These are phyloP conservation scores for Oedothorax gibbosus DNA, from an alignment of 1,140 invertebrate species.

Conservation along the genomic window DNA sequence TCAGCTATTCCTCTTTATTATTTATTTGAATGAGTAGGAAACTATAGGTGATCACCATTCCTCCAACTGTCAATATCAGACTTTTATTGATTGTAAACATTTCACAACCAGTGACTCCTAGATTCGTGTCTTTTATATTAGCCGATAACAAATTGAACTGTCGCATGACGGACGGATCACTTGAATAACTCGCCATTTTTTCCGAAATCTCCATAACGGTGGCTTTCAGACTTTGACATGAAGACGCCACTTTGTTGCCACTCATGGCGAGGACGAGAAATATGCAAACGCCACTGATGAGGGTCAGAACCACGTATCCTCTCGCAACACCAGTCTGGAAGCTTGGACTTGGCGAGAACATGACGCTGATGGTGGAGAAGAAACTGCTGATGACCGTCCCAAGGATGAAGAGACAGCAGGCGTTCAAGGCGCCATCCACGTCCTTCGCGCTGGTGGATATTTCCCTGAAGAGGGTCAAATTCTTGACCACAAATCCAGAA, in stretches of 20 bases:
- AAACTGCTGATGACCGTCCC: not conserved
- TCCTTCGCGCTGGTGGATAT: not conserved
- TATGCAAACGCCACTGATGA: not conserved
- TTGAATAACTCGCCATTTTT: too few species aligned
- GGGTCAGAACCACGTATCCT: not conserved
- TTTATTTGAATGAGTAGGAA: slow-evolving; percentile 12
- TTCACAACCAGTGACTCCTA: slow-evolving; percentile 15
- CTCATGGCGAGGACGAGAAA: not conserved
- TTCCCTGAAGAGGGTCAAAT: not conserved
- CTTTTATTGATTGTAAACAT: slow-evolving; percentile 28
- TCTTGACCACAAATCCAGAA: not conserved
- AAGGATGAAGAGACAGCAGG: slow-evolving; percentile 2
- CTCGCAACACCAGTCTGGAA: not conserved
- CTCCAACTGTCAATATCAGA: not conserved
- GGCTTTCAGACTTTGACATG: too few species aligned
- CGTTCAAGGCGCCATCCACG: not conserved
- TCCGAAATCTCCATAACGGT: too few species aligned
- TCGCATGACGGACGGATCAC: not conserved
- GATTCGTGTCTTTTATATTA: not conserved
- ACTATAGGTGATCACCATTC: slow-evolving; percentile 20
- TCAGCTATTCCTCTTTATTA: not conserved
- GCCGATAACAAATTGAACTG: not conserved
- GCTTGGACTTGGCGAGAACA: not conserved
- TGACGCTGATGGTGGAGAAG: not conserved
- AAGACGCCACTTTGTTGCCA: not conserved